phyloP scores from a whole-genome alignment of 2,113 vertebrate species.

The Cryptomyrus ogoouensis region DNA sequence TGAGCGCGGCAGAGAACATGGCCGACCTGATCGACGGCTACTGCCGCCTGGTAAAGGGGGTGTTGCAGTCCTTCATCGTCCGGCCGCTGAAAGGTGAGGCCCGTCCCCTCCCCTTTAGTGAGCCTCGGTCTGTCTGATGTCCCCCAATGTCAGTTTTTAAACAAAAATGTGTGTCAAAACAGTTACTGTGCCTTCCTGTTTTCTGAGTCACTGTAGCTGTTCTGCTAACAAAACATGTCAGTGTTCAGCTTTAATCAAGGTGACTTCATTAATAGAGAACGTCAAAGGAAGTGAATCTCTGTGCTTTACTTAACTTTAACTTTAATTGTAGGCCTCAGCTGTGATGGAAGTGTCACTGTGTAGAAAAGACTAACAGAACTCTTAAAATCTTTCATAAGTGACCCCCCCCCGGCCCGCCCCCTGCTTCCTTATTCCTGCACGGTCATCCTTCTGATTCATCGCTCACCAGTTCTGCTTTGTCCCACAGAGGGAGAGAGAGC shows the following conservation, averaged over 20 bases:
- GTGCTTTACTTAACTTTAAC: background rate
- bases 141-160: background rate
- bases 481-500: slow-evolving; percentile 89
- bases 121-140: background rate
- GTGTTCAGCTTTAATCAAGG: background rate
- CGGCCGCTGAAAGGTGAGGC: slow-evolving; percentile 86
- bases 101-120: background rate
- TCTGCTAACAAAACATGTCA: background rate
- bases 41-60: slow-evolving; percentile 84
- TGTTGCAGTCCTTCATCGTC: slow-evolving; percentile 85
- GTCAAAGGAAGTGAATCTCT: background rate
- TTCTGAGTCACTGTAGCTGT: background rate
- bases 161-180: background rate
- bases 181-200: background rate
- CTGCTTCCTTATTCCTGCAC: background rate
- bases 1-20: slow-evolving; percentile 97
- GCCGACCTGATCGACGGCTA: slow-evolving; percentile 96
- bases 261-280: background rate
- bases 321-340: background rate
- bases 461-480: slow-evolving; percentile 36
- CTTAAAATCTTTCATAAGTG: background rate
- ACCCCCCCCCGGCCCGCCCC: background rate
- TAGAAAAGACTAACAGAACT: background rate
- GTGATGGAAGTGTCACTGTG: background rate
- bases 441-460: background rate